These are phyloP conservation scores for Schizothorax lantsangensis DNA, from an alignment of 2,797 vertebrate genomes.

Conservation along the genomic window DNA sequence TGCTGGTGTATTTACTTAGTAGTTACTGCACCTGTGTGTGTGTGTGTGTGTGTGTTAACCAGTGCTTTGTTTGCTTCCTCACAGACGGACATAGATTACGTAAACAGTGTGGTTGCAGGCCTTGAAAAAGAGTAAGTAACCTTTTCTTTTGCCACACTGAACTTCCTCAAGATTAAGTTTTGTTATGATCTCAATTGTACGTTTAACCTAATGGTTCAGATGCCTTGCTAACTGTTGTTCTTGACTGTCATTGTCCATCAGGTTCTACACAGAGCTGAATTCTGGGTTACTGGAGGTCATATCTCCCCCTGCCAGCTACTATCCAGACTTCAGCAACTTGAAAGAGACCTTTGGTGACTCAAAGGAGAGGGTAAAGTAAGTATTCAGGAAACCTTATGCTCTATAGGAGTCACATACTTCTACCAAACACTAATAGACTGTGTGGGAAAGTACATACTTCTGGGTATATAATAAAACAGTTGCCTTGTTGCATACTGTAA, in stretches of 20 bases:
- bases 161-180: not conserved
- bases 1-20: not conserved
- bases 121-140: conserved; percentile 93
- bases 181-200: not conserved
- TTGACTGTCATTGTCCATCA: conserved; percentile 61
- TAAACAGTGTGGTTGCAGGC: conserved; percentile 87
- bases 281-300: conserved; percentile 96
- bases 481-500: not conserved
- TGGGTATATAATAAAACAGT: not conserved
- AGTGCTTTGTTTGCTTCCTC: conserved; percentile 5
- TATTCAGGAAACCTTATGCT: not conserved
- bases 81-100: conserved; percentile 92
- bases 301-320: conserved; percentile 92
- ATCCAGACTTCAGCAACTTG: conserved; percentile 92
- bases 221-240: not conserved
- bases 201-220: not conserved
- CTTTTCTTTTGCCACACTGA: not conserved
- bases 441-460: not conserved
- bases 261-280: conserved; percentile 93
- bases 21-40: not conserved
- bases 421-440: not conserved
- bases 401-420: not conserved
- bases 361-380: conserved; percentile 94
- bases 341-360: conserved; percentile 99
- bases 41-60: conserved; percentile 26